These are phyloP conservation scores for Lordiphosa mommai DNA, from an alignment of 1,140 invertebrate genomes.

Conservation along the genomic window DNA sequence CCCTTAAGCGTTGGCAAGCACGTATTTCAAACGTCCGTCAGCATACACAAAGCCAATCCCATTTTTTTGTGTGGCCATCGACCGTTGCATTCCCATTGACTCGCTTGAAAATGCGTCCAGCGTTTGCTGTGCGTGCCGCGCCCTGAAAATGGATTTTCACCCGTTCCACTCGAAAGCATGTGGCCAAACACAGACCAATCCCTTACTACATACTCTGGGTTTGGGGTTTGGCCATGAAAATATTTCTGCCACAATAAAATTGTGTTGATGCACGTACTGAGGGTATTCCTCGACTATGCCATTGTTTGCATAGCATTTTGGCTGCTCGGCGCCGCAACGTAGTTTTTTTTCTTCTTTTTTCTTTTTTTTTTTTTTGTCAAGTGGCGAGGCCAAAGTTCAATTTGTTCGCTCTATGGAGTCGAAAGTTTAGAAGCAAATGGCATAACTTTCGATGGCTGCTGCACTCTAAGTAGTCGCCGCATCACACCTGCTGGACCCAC, in stretches of 20 bases:
- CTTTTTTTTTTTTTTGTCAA: neutral
- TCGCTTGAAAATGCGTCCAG: conserved; percentile 32
- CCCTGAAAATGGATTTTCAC: conserved; percentile 27
- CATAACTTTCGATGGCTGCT: conserved; percentile 20
- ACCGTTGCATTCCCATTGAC: conserved; percentile 18
- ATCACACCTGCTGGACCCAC: conserved; percentile 13
- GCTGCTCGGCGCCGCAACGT: neutral
- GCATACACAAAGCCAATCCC: conserved; percentile 19
- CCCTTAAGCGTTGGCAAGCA: conserved; percentile 5
- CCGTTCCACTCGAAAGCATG: neutral
- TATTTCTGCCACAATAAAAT: conserved; percentile 2
- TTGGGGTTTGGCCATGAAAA: neutral
- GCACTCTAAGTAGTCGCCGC: conserved; percentile 16
- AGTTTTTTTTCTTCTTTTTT: too few relatives aligned
- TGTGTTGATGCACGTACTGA: conserved; percentile 9
- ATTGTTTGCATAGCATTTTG: neutral
- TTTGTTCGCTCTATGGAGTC: conserved; percentile 17
- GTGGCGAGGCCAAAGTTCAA: conserved; percentile 23
- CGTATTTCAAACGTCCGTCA: conserved; percentile 10
- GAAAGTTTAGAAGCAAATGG: conserved; percentile 14
- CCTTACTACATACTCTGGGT: neutral
- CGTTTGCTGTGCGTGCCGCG: conserved; percentile 37
- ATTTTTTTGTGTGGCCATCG: conserved; percentile 29
- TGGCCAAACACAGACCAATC: conserved; percentile 7
- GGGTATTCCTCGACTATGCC: neutral